These are phyloP conservation scores for Scaptodrosophila lebanonensis DNA, from an alignment of 1,140 invertebrate genomes.

Conservation along the genomic window DNA sequence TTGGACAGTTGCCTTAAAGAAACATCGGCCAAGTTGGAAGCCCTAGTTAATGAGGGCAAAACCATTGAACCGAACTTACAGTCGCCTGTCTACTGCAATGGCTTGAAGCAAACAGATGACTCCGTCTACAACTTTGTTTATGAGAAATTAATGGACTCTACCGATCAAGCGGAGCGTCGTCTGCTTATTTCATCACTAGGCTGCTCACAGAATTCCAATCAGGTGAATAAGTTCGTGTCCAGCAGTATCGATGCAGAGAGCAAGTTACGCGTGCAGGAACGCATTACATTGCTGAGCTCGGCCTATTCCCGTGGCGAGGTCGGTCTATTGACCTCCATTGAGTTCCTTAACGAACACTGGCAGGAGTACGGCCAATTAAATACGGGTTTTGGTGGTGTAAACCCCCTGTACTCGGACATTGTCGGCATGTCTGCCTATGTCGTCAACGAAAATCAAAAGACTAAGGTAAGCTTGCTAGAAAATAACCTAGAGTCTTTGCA, in stretches of 20 bases:
- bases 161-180: constrained; percentile 79
- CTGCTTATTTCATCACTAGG: constrained; percentile 79
- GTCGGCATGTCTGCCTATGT: constrained; percentile 50
- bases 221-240: constrained; percentile 51
- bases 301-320: constrained; percentile 55
- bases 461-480: constrained; percentile 16
- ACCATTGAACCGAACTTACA: constrained; percentile 61
- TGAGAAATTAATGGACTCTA: constrained; percentile 79
- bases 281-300: constrained; percentile 50
- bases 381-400: constrained; percentile 54
- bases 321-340: constrained; percentile 49
- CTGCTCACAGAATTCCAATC: constrained; percentile 77
- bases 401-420: constrained; percentile 54
- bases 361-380: constrained; percentile 46
- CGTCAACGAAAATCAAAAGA: constrained; percentile 46
- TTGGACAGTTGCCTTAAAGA: constrained; percentile 77
- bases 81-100: constrained; percentile 82
- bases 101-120: constrained; percentile 80
- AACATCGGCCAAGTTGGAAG: constrained; percentile 63
- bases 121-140: constrained; percentile 83
- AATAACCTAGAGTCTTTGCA: too few relatives aligned
- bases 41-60: constrained; percentile 76
- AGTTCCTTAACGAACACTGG: constrained; percentile 53
- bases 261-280: constrained; percentile 52
- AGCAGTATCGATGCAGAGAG: constrained; percentile 53